A percentile compares a stretch with the other conserved stretches of the same genome.
These are phyloP conservation scores for Physella acuta DNA, from an alignment of 1,140 invertebrate species.

Conservation along the genomic window DNA sequence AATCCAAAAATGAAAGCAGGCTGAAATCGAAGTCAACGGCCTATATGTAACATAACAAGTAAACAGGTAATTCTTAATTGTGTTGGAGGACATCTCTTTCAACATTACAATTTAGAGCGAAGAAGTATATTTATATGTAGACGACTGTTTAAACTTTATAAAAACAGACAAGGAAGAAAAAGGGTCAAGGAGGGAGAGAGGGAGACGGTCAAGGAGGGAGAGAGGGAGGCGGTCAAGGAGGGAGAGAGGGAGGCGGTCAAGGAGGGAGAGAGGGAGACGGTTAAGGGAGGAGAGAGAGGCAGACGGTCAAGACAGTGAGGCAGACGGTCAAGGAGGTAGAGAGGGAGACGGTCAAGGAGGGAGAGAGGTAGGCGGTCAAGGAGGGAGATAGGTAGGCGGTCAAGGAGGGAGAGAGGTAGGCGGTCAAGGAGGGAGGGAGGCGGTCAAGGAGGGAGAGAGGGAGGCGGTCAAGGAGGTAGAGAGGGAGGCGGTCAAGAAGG, in stretches of 20 bases:
- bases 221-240: slow-evolving; percentile 20
- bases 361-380: neutral
- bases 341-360: neutral
- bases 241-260: slow-evolving; percentile 12
- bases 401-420: neutral
- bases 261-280: slow-evolving; percentile 13
- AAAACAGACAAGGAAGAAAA: slow-evolving; percentile 9
- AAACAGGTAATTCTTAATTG: no score
- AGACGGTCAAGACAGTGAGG: slow-evolving; percentile 2
- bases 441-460: neutral
- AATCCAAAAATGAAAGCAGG: no score
- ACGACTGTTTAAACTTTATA: no score
- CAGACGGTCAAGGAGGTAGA: neutral
- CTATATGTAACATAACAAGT: no score
- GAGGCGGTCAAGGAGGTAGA: neutral
- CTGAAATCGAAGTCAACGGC: no score
- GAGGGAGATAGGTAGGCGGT: neutral
- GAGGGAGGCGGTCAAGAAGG: neutral
- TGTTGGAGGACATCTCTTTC: no score
- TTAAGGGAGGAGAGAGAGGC: neutral
- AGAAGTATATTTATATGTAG: no score
- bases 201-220: slow-evolving; percentile 5
- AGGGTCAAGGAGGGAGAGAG: slow-evolving; percentile 13
- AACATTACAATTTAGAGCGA: no score
- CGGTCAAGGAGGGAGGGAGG: neutral